Evolutionary conservation across 2,113 vertebrate species (phyloP), one percentile per base, ranked within the genome.

Genomic region (Mobula hypostoma): DNA sequence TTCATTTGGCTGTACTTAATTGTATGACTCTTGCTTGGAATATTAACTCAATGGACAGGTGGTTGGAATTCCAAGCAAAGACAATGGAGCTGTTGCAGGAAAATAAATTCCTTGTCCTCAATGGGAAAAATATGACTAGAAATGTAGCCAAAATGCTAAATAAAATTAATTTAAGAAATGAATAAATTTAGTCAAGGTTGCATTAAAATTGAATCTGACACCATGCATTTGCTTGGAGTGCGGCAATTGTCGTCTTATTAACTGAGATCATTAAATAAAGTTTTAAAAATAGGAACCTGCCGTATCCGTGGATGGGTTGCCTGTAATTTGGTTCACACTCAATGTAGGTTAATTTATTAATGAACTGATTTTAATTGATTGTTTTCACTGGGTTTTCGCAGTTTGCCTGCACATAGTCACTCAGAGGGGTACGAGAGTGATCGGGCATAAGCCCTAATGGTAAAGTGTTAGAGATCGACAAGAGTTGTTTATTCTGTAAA

Each of bases 1-100:
- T 97, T 97, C 96, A 97, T 97, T 97, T 97, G 96, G 96, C 96
- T 95, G 95, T 96, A 96, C 96, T 96, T 97, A 97, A 97, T 96
- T 96, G 96, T 96, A 96, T 95, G 96, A 95, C 48, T 93, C 36
- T 40, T 11, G 56, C 17, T 29, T 11, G 36, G 70, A 76, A 74
- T 29, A 93, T 74, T 87, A 83, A 72, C 36, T 6, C 24, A 93
- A 48, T 8, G 61, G 88, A 70, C 70, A 56, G 70, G 68, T 56
- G 36, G 70, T 76, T 76, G 5, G 40, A 93, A 76, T 74, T 93
- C 36, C 91, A 94, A 95, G 95, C 96, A 95, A 94, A 85, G 36
- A 94, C 95, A 88, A 95, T 95, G 95, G 95, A 95, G 94, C 95
- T 88, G 94, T 95, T 97, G 96, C 96, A 97, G 96, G 96, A 95